Conservation (phyloP, 92 coral and sea anemone species). For the Palythoa heliodiscus region DNA sequence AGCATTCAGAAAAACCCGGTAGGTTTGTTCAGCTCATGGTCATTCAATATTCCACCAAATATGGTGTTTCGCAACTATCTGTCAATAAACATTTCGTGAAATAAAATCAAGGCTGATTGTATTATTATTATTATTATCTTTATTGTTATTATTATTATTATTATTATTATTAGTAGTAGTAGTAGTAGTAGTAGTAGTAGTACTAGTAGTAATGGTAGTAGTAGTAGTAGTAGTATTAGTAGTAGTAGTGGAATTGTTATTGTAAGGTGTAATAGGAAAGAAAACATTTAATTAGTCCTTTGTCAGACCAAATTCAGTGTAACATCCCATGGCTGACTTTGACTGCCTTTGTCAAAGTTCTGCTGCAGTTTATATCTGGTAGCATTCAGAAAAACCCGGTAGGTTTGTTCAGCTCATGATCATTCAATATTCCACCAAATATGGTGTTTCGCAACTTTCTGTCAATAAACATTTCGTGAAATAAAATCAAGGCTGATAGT, state of each 20-base stretch:
- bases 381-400: constrained; percentile 92
- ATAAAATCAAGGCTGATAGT: neutral
- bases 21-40: constrained; percentile 18
- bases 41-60: neutral
- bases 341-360: too few relatives aligned
- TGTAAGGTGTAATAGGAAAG: too few relatives aligned
- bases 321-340: too few relatives aligned
- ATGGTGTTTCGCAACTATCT: neutral
- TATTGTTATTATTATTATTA: too few relatives aligned
- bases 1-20: constrained; percentile 92
- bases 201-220: too few relatives aligned
- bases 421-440: neutral
- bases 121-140: too few relatives aligned
- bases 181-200: too few relatives aligned
- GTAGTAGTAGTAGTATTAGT: too few relatives aligned
- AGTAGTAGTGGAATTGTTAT: too few relatives aligned
- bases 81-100: neutral
- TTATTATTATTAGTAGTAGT: too few relatives aligned
- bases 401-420: constrained; percentile 19
- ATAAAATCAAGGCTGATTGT: neutral
- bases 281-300: too few relatives aligned
- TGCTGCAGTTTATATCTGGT: constrained; percentile 93
- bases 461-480: neutral
- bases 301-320: too few relatives aligned
- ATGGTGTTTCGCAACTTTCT: neutral